Evolutionary conservation across 2,888 invertebrate species (phyloP), one percentile per base, ranked within the genome.

Genomic region (Pyrgus malvae): DNA sequence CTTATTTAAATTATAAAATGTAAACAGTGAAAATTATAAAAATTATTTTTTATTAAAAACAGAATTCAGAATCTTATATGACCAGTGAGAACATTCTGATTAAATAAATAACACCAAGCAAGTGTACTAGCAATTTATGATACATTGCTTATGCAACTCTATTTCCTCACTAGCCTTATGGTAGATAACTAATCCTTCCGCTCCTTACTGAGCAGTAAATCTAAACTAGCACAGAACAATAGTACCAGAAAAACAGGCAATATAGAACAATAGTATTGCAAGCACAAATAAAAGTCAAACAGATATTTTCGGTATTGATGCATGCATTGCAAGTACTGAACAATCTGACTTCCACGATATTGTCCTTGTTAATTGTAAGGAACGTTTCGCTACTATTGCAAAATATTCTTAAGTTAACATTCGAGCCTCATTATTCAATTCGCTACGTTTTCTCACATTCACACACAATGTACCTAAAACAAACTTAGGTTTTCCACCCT

Each of bases 371-470:
- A 50, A 50, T 42, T 33, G 25, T n/a, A 41, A 44, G 33, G 25
- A 48, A 12, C 17, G 16, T 5, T 21, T 2, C 40, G 21, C 31
- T 51, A 33, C 14, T 27, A 51, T 51, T 51, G 51, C 44, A 27
- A 51, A 51, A 51, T 51, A 44, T 29, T 37, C 44, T 45, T 51
- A 29, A 45, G 51, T 35, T 23, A 25, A 35, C 35, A 45, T 44
- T 51, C 12, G 27, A 44, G 37, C 44, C 44, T 51, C 37, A 44
- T 51, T 51, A 51, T 51, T 51, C 44, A 51, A 51, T 51, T 51
- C 44, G 51, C 51, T 44, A 37, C 51, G 37, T 51, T 71, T 72
- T 74, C 72, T 64, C 71, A 76, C 69, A 70, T 64, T 68, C 64
- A 62, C 62, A 66, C 62, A 70, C 68, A 73, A 69, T 71, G 67